Evolutionary conservation across 2,888 invertebrate genomes (phyloP).

Genomic region (Caenorhabditis sulstoni): DNA sequence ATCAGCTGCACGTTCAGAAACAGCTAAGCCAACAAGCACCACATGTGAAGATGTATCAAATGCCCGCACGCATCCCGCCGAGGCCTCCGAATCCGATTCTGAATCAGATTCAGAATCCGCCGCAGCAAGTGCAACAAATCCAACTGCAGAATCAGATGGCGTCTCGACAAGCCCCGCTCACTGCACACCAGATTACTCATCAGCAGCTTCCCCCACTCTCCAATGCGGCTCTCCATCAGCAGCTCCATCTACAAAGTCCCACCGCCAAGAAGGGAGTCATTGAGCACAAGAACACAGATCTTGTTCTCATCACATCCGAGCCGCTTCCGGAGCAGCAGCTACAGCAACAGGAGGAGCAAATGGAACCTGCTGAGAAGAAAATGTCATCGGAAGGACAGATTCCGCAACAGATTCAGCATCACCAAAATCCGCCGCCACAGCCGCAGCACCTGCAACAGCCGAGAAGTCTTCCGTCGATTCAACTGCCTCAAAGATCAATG

Average conservation of each 20-base stretch:
- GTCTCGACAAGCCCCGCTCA: constrained; percentile 6
- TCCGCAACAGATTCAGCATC: background rate
- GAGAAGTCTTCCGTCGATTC: constrained; percentile 23
- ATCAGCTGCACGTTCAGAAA: background rate
- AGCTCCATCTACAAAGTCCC: constrained; percentile 28
- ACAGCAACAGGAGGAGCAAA: background rate
- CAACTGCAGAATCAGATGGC: constrained; percentile 6
- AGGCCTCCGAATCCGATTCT: constrained; percentile 36
- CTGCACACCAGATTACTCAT: background rate
- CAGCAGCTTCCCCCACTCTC: constrained; percentile 18
- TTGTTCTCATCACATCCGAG: constrained; percentile 46
- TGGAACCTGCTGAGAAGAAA: constrained; percentile 8
- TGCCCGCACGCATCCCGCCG: constrained; percentile 9
- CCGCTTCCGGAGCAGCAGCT: constrained; percentile 21
- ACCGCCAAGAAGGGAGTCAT: constrained; percentile 36
- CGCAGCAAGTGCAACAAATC: constrained; percentile 34
- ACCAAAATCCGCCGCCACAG: no score
- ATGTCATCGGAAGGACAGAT: constrained; percentile 26
- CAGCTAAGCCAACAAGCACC: background rate
- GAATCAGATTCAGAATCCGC: constrained; percentile 42
- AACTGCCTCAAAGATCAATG: constrained; percentile 3
- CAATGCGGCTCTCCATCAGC: background rate
- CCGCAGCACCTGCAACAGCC: no score
- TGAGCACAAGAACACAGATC: constrained; percentile 49
- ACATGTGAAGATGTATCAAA: background rate